Evolutionary conservation across 64 coral and sea anemone species (phyloP), one percentile per base, ranked within the genome.

Genomic region (Montipora sp.): DNA sequence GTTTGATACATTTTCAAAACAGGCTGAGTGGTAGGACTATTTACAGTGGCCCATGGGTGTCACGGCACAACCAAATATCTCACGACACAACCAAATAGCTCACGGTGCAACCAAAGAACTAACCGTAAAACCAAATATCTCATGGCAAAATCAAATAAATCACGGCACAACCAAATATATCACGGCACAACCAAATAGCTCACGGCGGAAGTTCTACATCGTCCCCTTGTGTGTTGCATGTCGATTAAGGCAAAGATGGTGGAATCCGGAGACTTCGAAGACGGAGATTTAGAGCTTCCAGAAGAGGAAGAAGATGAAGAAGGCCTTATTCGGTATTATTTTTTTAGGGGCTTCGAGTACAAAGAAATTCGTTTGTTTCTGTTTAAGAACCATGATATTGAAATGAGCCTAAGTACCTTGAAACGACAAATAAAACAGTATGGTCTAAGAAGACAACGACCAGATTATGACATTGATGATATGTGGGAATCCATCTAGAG

Each of bases 381-480:
- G 48, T 80, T 87, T 51, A 89, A 89, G 59, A 71, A 65, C 24
- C 78, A 94, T 79, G 92, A 48, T 19, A 94, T 94, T 36, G 50
- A 89, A 78, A 93, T 93, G 47, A 89, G 92, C 77, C 67, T 89
- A 79, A 88, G 92, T 48, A 93, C 92, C 66, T 77, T 94, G 63
- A 94, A 89, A 94, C 89, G 92, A 89, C 87, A 78, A 79, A 87
- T 94, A 67, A 94, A 89, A 89, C 77, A 59, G n/a, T 89, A 61
- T 87, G 69, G 69, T 73, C 63, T 94, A 23, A 89, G 76, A 75
- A 94, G 92, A 82, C 88, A 71, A 89, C 68, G 89, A 89, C 75
- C 89, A 19, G 86, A 94, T 44, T 94, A 94, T 78, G 85, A 94
- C 72, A 66, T 65, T 16, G 78, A 93, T 88, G 87, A 66, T 22